A percentile compares a stretch with the other conserved stretches of the same genome.
phyloP scores from a whole-genome alignment of 2,113 vertebrate species.

The Catharus minimus region DNA sequence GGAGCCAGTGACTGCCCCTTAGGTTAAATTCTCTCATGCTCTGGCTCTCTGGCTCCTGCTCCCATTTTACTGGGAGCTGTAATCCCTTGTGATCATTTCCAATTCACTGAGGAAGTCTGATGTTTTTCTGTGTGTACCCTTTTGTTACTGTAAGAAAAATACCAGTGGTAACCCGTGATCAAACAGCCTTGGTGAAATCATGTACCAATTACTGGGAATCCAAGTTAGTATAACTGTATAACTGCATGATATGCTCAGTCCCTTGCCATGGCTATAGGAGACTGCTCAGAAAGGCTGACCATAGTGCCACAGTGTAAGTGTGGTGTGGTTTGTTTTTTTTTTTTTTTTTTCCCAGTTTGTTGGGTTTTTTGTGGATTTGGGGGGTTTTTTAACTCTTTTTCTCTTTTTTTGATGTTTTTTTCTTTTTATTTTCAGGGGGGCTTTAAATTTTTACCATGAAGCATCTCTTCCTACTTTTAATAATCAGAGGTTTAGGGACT shows the following conservation, averaged over 20 bases:
- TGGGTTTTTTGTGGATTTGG: not conserved
- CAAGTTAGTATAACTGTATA: not conserved
- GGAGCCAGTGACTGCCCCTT: not conserved
- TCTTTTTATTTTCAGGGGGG: no score
- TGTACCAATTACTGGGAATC: not conserved
- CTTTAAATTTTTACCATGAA: not conserved
- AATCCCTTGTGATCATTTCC: not conserved
- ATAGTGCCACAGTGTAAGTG: not conserved
- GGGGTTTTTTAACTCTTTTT: not conserved
- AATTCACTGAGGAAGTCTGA: not conserved
- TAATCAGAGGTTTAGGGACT: not conserved
- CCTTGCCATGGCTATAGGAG: not conserved
- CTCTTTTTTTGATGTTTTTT: accelerated
- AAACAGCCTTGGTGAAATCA: not conserved
- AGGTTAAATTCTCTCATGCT: not conserved
- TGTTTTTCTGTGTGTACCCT: not conserved
- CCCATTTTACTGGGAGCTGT: not conserved
- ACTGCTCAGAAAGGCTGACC: not conserved
- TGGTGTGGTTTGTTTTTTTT: not conserved
- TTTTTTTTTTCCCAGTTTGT: not conserved
- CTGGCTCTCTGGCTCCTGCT: not conserved
- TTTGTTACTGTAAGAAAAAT: not conserved
- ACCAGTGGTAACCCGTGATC: not conserved
- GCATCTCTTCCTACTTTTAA: not conserved
- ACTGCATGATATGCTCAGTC: not conserved